These are phyloP conservation scores for Scaptomyza cyrtandrae DNA, from an alignment of 2,888 invertebrate genomes.

Conservation along the genomic window DNA sequence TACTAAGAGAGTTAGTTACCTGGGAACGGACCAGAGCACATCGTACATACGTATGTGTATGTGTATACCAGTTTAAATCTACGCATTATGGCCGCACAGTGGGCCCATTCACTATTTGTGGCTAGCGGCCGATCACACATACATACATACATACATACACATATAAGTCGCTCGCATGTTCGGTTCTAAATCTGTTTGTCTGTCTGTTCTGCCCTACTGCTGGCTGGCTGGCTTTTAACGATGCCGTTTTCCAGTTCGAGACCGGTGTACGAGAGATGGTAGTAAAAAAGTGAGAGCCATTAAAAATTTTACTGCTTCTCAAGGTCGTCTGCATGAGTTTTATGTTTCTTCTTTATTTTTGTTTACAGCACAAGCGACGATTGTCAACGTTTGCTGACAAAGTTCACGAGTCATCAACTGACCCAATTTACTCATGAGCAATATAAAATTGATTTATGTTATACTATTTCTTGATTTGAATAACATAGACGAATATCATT, in stretches of 20 bases:
- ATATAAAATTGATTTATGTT: neutral
- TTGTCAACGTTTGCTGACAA: conserved; percentile 40
- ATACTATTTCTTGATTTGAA: neutral
- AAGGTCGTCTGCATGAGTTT: conserved; percentile 83
- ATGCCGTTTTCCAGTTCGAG: conserved; percentile 53
- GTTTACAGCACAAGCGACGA: conserved; percentile 49
- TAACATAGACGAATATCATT: neutral
- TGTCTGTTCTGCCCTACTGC: conserved; percentile 31
- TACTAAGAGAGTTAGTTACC: neutral
- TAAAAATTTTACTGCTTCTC: conserved; percentile 83
- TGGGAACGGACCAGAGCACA: neutral
- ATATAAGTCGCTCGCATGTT: conserved; percentile 1
- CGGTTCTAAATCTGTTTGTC: conserved; percentile 9
- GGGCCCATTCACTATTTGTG: conserved; percentile 66
- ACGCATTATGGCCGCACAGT: conserved; percentile 65
- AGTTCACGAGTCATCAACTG: conserved; percentile 43
- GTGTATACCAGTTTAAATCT: conserved; percentile 47
- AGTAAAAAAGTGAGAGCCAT: conserved; percentile 84
- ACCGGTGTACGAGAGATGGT: conserved; percentile 70
- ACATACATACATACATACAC: neutral
- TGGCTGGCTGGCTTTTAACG: conserved; percentile 32
- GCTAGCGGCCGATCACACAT: conserved; percentile 62
- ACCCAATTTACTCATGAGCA: conserved; percentile 60
- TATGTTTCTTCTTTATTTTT: conserved; percentile 72
- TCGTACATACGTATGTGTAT: neutral